Base-by-base conservation (phyloP, 2,888 invertebrate species). In the Arenicola marina region DNA sequence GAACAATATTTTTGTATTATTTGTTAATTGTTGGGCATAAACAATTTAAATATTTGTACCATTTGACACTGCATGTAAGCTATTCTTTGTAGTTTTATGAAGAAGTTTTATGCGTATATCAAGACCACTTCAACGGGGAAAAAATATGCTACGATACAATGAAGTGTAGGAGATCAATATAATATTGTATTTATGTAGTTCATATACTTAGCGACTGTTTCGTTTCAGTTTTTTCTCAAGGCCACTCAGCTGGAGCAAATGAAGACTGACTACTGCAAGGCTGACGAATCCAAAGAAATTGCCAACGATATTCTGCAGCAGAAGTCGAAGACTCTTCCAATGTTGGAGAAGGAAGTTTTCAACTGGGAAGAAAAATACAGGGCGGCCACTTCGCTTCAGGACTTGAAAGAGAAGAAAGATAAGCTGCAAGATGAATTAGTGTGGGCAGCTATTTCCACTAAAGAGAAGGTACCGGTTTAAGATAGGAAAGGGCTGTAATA, bases 181-280 rank as follows among this genome's bases (percentile, higher is more conserved):
- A n/a, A n/a, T n/a, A n/a, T n/a, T n/a, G n/a, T n/a, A n/a, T n/a
- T n/a, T n/a, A n/a, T n/a, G n/a, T n/a, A n/a, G n/a, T n/a, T n/a
- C n/a, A n/a, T n/a, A n/a, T n/a, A n/a, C n/a, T n/a, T n/a, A n/a
- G n/a, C n/a, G n/a, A n/a, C n/a, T n/a, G n/a, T n/a, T n/a, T n/a
- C 45, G 32, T 71, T 69, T 3, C 71, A 83, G 61, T 84, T 93
- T 56, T 93, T 92, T 76, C 87, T 90, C 83, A 89, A 88, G 83
- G 92, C 92, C 0, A 92, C 92, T 0, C 89, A 89, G 66, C 81
- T 93, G 59, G 90, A 91, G 78, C 78, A 81, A 64, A 78, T 84
- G 68, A 75, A 78, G 63, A 65, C 74, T 21, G 80, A 81, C 57
- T 84, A 84, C 63, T 69, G 68, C 1, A 56, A 51, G 33, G 79